Conservation (phyloP, 2,888 invertebrate species). For the Helicoverpa assulta region DNA sequence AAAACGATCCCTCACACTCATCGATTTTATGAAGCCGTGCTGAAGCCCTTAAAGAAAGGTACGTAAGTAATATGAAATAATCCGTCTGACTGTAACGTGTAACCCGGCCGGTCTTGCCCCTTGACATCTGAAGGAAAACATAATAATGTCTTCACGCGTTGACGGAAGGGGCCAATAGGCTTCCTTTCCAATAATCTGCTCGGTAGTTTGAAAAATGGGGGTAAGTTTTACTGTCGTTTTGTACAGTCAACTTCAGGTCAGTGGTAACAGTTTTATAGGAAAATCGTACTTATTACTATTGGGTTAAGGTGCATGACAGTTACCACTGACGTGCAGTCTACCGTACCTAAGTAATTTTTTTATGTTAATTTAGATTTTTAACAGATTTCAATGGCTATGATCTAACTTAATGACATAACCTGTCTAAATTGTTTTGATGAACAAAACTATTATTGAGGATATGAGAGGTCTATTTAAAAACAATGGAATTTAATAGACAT, state of each 20-base stretch:
- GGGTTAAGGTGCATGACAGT: too few species aligned
- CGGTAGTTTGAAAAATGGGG: too few species aligned
- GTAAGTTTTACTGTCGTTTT: too few species aligned
- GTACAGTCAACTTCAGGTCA: too few species aligned
- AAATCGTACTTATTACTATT: too few species aligned
- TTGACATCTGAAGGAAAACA: slow-evolving; percentile 56
- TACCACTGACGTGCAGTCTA: too few species aligned
- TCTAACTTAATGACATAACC: too few species aligned
- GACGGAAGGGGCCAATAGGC: slow-evolving; percentile 15
- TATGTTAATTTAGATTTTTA: neutral
- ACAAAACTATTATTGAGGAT: too few species aligned
- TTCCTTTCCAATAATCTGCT: slow-evolving; percentile 23
- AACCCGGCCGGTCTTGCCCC: slow-evolving; percentile 57
- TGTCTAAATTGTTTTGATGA: too few species aligned
- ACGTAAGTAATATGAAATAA: slow-evolving; percentile 57
- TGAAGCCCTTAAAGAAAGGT: slow-evolving; percentile 60
- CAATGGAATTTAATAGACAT: neutral
- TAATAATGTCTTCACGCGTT: slow-evolving; percentile 36
- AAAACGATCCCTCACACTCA: slow-evolving; percentile 12
- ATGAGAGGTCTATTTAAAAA: too few species aligned
- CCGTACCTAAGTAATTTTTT: neutral
- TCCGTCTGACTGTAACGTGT: slow-evolving; percentile 62
- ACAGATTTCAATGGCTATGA: too few species aligned
- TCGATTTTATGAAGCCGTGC: slow-evolving; percentile 65
- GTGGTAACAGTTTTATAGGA: too few species aligned